Percentiles rank a stretch among this genome's conserved stretches.
Conservation (phyloP, 2,797 vertebrate genomes). For the Tinamus major region DNA sequence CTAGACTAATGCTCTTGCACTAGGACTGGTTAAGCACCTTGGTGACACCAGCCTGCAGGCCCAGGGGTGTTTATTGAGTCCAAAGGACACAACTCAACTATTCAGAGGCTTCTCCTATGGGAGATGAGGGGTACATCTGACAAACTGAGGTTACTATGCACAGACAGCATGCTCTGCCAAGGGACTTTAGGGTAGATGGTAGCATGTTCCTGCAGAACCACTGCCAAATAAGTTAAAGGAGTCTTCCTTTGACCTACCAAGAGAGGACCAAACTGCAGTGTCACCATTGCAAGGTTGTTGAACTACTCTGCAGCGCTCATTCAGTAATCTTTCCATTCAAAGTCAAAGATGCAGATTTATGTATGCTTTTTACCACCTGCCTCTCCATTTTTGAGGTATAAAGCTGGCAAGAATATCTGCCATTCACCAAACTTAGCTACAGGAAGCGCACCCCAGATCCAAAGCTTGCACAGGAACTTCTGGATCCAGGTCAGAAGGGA, state of each 20-base stretch:
- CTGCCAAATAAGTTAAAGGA: background rate
- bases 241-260: background rate
- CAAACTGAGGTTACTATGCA: background rate
- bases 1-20: background rate
- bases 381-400: background rate
- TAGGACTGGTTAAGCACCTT: background rate
- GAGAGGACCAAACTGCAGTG: fast-evolving
- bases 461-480: background rate
- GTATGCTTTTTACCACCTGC: background rate
- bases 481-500: background rate
- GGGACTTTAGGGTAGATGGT: background rate
- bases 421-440: background rate
- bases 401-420: background rate
- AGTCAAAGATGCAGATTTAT: background rate
- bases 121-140: background rate
- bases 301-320: background rate
- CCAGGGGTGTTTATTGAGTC: background rate
- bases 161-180: background rate
- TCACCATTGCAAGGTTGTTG: background rate
- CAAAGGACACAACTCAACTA: background rate
- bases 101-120: fast-evolving
- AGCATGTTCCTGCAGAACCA: background rate
- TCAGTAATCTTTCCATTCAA: background rate
- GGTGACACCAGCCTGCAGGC: background rate
- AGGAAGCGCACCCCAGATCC: background rate